Percentiles rank a stretch among this genome's conserved stretches.
Conservation (phyloP, 2,888 invertebrate species). For the Crocallis elinguaria region DNA sequence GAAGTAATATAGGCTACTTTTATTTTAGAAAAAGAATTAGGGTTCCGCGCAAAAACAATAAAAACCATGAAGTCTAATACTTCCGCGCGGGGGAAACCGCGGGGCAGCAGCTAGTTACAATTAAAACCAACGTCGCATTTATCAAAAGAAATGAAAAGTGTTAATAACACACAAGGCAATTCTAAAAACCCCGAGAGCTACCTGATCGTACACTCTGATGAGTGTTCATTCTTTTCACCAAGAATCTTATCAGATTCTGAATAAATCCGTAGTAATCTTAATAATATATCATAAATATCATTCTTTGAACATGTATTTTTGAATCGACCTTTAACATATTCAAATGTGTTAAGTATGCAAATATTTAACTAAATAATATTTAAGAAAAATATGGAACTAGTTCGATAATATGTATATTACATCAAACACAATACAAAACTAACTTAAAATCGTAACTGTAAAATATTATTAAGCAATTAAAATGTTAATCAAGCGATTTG, state of each 20-base stretch:
- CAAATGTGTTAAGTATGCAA: not conserved
- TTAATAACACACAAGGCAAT: conserved; percentile 19
- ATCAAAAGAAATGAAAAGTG: conserved; percentile 14
- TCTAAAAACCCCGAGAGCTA: conserved; percentile 39
- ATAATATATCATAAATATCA: not conserved
- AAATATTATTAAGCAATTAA: no score
- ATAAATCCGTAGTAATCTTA: not conserved
- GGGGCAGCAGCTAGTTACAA: no score
- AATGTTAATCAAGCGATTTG: conserved; percentile 28
- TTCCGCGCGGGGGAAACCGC: no score
- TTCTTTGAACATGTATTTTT: not conserved
- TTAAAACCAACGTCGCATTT: not conserved
- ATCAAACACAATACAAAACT: no score
- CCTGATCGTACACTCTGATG: conserved; percentile 20
- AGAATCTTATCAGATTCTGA: conserved; percentile 45
- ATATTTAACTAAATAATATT: conserved; percentile 7
- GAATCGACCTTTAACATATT: not conserved
- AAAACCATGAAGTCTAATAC: no score
- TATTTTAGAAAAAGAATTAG: no score
- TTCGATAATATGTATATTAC: conserved; percentile 14
- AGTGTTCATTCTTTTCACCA: conserved; percentile 41
- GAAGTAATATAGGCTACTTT: no score
- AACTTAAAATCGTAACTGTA: no score
- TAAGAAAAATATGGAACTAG: conserved; percentile 14
- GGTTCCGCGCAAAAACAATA: no score